phyloP scores from a whole-genome alignment of 2,888 invertebrate genomes.

The Thera obeliscata region DNA sequence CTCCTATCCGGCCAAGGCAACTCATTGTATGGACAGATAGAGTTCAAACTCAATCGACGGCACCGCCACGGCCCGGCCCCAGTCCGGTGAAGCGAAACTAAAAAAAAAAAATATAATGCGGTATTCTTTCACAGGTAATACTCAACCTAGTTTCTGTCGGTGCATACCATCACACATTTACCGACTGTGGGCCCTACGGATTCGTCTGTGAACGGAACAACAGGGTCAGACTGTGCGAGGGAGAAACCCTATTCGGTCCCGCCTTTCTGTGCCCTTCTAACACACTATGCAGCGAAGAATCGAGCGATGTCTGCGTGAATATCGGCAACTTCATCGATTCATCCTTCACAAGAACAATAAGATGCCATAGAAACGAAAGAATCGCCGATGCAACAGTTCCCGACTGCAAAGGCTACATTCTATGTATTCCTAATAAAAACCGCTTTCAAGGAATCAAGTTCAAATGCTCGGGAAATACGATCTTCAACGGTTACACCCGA shows the following conservation, averaged over 20 bases:
- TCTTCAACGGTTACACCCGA: slow-evolving; percentile 72
- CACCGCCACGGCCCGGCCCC: too few species aligned
- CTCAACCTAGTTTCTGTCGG: slow-evolving; percentile 28
- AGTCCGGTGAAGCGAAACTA: not conserved
- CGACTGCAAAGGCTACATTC: slow-evolving; percentile 77
- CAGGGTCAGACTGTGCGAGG: slow-evolving; percentile 70
- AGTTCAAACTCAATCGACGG: too few species aligned
- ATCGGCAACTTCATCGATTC: slow-evolving; percentile 69
- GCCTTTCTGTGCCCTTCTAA: slow-evolving; percentile 70
- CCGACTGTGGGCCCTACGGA: slow-evolving; percentile 73
- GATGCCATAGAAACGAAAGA: slow-evolving; percentile 71
- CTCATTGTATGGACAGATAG: too few species aligned
- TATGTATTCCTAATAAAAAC: slow-evolving; percentile 74
- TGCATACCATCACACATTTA: slow-evolving; percentile 51
- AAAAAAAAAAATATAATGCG: not conserved
- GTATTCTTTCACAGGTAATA: slow-evolving; percentile 45
- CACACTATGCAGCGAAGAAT: slow-evolving; percentile 75
- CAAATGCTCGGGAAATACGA: slow-evolving; percentile 72
- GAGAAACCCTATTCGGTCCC: slow-evolving; percentile 63
- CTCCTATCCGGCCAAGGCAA: too few species aligned
- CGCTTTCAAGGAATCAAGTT: slow-evolving; percentile 78
- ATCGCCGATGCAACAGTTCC: slow-evolving; percentile 73
- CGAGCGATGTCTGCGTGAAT: slow-evolving; percentile 72
- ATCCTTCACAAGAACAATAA: slow-evolving; percentile 57
- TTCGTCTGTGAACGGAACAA: slow-evolving; percentile 68